A percentile compares a stretch with the other conserved stretches of the same genome.
Evolutionary conservation across 2,797 vertebrate species (phyloP).

Genomic region (Meda fulgida): DNA sequence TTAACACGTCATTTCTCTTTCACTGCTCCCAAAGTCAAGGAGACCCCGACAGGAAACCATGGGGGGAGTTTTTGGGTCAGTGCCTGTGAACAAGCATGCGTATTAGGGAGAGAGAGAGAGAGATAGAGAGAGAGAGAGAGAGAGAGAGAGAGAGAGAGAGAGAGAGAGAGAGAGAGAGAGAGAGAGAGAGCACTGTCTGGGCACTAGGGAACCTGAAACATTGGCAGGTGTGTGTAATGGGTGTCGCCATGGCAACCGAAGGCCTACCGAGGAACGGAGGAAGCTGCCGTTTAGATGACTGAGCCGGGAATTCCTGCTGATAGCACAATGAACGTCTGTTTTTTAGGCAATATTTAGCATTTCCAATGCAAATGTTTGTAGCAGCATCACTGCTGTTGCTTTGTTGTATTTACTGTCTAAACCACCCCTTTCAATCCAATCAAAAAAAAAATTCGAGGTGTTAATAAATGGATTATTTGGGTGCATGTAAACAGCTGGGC

Average conservation of each 20-base stretch:
- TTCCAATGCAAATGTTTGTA: slow-evolving; percentile 14
- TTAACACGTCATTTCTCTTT: slow-evolving; percentile 21
- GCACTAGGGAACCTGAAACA: slow-evolving; percentile 61
- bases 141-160: slow-evolving; percentile 3
- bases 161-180: background rate
- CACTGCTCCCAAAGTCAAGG: slow-evolving; percentile 8
- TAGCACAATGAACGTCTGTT: slow-evolving; percentile 40
- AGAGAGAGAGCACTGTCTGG: slow-evolving; percentile 24
- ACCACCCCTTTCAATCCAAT: background rate
- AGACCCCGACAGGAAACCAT: slow-evolving; percentile 11
- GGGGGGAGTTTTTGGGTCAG: slow-evolving; percentile 40
- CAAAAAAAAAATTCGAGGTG: too few relatives aligned
- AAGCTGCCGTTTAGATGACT: background rate
- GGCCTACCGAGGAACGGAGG: slow-evolving; percentile 62
- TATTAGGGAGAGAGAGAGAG: too few relatives aligned
- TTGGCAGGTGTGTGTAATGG: slow-evolving; percentile 78
- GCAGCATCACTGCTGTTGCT: slow-evolving; percentile 10
- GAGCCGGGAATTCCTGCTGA: slow-evolving; percentile 57
- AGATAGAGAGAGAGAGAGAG: background rate
- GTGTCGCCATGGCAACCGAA: slow-evolving; percentile 73
- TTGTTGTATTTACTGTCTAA: background rate
- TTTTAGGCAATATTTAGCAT: slow-evolving; percentile 37
- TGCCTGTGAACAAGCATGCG: slow-evolving; percentile 18
- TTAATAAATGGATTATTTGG: too few relatives aligned
- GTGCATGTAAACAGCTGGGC: too few relatives aligned